Evolutionary conservation across 2,797 vertebrate genomes (phyloP), one percentile per base, ranked within the genome.

Genomic region (Chanos chanos): DNA sequence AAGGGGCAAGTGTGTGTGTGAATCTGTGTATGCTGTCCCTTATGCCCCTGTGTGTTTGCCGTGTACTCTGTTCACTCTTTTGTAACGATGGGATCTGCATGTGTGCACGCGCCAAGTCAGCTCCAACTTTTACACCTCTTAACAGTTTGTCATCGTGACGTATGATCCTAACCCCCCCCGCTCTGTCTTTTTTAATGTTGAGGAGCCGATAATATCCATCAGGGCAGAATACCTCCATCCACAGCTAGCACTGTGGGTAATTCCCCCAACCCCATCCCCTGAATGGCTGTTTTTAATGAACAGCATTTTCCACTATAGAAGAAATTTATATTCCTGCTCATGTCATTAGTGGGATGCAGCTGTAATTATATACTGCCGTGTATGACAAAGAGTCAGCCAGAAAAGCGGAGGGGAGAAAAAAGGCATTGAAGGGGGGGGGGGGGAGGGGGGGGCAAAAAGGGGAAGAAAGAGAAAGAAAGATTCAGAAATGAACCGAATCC

Each of bases 341-440:
- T 77, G 81, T 83, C 82, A 79, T 81, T 81, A 81, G 74, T 83
- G 84, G 71, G 55, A 53, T 82, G 73, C 72, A 74, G 74, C 74
- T 37, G 60, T 85, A 85, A 87, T 89, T 86, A 87, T 41, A 84
- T 73, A 65, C 71, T 71, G 66, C 75, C 66, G 68, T 50, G 69
- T 41, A 50, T 68, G 61, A 68, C 71, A 68, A 49, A 43, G 48
- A 66, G 48, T 49, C 13, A 30, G 60, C 69, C 1, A 4, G 9
- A 12, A 60, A 45, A 31, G 64, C 22, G 59, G 54, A n/a, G 10
- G 65, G 12, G 5, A 63, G 67, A 49, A 56, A 58, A 37, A 69
- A 64, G 59, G 66, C 53, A 57, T 24, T 64, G 64, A 59, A 57
- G 58, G 9, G 60, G 43, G 75, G 74, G 18, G 75, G 78, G 78